These are phyloP conservation scores for Potamarius usumacintae DNA, from an alignment of 2,113 vertebrate species.

Conservation along the genomic window DNA sequence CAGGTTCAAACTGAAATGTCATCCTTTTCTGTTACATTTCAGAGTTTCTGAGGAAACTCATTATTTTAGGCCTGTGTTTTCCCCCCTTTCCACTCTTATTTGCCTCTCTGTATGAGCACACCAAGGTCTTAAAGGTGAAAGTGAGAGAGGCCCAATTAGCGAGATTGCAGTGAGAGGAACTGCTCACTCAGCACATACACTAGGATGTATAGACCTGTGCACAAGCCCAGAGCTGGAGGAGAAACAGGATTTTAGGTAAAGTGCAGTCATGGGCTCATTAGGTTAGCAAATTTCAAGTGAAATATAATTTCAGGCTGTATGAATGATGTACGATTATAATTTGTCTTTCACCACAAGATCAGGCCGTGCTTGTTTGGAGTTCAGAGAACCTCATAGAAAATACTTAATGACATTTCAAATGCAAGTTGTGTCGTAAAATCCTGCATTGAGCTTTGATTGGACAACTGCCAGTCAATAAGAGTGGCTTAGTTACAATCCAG, in stretches of 20 bases:
- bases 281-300: constrained; percentile 35
- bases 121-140: constrained; percentile 74
- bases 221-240: constrained; percentile 47
- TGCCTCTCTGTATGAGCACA: constrained; percentile 76
- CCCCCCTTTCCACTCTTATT: constrained; percentile 74
- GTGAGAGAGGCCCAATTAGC: constrained; percentile 76
- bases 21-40: constrained; percentile 76
- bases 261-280: constrained; percentile 47
- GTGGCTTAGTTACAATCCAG: neutral
- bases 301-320: constrained; percentile 31
- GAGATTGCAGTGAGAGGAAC: constrained; percentile 69
- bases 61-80: constrained; percentile 77
- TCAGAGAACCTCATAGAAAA: neutral
- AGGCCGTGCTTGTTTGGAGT: constrained; percentile 7
- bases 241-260: constrained; percentile 62
- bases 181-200: constrained; percentile 72
- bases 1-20: constrained; percentile 78
- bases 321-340: constrained; percentile 28
- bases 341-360: constrained; percentile 9
- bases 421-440: neutral
- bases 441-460: neutral
- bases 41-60: constrained; percentile 73
- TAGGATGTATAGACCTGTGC: constrained; percentile 59
- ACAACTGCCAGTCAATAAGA: neutral
- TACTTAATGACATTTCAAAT: neutral